Evolutionary conservation across 2,113 vertebrate genomes (phyloP), one percentile per base, ranked within the genome.

Genomic region (Petroica traversi): DNA sequence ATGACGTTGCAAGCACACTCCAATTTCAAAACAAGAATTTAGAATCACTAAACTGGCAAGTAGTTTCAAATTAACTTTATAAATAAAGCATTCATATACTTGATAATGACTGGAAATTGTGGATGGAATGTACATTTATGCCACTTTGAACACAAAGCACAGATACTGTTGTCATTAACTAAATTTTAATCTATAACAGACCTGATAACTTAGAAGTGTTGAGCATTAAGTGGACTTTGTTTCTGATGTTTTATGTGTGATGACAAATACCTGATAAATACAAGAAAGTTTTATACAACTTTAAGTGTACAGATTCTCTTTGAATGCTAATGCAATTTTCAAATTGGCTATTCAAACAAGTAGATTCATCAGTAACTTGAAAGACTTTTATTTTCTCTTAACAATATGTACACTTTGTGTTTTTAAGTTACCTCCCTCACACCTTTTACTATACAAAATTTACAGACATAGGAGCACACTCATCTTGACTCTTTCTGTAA

Each of bases 401-500:
- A 52, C 29, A 76, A 31, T 77, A 94, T 43, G 11, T 85, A 96
- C 87, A 89, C 38, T 46, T 18, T 26, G 11, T 75, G 43, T 66
- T 43, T 93, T 89, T 80, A 85, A 67, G 62, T 92, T 93, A 94
- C 75, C 28, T 85, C 38, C 26, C 51, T 93, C 15, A 1, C 78
- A 94, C 71, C 59, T 77, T 96, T 66, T 67, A 59, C 36, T 95
- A 11, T 94, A 94, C 89, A 97, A 58, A 89, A 95, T 85, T 83
- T 93, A 95, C 85, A 95, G 72, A 55, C 7, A 2, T 6, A 83
- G 78, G 11, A 93, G 43, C 75, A 94, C 19, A 9, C 63, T 95
- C n/a, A 28, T 58, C 80, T 81, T 80, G 58, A 80, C 74, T 77
- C 72, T 84, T 62, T 77, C 77, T 40, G 41, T 97, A 96, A 93